A percentile compares a stretch with the other conserved stretches of the same genome.
These are phyloP conservation scores for Lytechinus pictus DNA, from an alignment of 35 echinoderm and acorn worm genomes.

Conservation along the genomic window DNA sequence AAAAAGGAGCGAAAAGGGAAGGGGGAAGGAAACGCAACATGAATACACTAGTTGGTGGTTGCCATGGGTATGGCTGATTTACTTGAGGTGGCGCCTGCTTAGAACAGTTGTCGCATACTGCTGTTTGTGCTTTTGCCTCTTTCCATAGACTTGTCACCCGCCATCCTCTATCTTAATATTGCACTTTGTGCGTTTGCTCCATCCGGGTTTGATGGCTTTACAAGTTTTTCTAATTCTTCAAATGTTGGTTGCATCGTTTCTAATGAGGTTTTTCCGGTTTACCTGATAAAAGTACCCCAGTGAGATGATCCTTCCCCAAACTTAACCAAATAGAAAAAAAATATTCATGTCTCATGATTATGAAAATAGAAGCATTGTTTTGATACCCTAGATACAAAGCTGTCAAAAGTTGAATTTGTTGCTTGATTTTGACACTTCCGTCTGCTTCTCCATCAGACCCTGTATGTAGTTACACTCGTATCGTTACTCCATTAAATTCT, in stretches of 20 bases:
- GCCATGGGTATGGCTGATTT: background rate
- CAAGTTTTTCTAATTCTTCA: background rate
- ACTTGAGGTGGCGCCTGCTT: background rate
- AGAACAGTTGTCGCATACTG: background rate
- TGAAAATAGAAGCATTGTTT: background rate
- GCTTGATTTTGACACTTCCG: background rate
- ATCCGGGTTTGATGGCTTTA: background rate
- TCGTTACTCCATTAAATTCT: too few species aligned
- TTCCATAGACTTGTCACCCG: background rate
- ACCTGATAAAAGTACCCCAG: background rate
- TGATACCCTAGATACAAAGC: too few species aligned
- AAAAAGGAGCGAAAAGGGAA: background rate
- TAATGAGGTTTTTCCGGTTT: background rate
- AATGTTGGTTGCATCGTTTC: background rate
- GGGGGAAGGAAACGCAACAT: background rate
- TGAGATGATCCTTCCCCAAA: background rate
- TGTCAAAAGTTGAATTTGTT: background rate
- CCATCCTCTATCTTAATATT: background rate
- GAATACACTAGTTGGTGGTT: background rate
- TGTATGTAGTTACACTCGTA: background rate
- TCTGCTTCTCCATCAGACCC: background rate
- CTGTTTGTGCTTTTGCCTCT: background rate
- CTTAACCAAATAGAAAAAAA: background rate
- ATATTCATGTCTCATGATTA: background rate
- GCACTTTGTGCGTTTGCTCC: background rate